These are phyloP conservation scores for Ploceus nigricollis DNA, from an alignment of 2,113 vertebrate genomes.

Conservation along the genomic window DNA sequence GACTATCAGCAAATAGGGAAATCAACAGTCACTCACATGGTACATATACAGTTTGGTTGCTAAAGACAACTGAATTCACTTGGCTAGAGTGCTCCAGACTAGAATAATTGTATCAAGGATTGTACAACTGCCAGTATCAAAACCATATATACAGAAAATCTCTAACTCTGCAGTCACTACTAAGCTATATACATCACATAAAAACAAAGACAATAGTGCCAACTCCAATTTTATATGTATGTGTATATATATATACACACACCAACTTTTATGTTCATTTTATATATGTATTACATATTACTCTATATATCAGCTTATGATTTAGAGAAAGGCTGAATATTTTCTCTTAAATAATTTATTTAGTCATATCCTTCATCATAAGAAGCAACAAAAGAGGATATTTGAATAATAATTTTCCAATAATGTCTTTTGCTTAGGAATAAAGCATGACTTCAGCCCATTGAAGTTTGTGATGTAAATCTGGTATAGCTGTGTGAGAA, in stretches of 20 bases:
- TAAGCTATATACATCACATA: neutral
- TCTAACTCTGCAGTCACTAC: neutral
- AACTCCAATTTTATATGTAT: neutral
- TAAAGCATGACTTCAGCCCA: neutral
- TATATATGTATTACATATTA: neutral
- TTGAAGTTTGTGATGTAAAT: neutral
- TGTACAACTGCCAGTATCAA: neutral
- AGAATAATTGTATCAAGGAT: neutral
- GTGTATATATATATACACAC: neutral
- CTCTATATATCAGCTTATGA: neutral
- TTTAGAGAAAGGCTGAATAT: slow-evolving; percentile 19
- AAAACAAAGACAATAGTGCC: neutral
- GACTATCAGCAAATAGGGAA: neutral
- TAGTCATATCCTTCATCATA: neutral
- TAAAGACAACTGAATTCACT: neutral
- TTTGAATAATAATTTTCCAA: slow-evolving; percentile 17
- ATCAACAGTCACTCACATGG: neutral
- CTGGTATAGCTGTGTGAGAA: neutral
- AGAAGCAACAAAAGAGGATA: neutral
- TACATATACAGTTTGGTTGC: neutral
- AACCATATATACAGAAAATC: neutral
- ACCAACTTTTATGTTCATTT: neutral
- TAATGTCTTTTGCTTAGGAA: neutral
- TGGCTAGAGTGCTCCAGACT: neutral
- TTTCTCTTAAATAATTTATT: slow-evolving; percentile 14